Base-by-base conservation (phyloP, 2,113 vertebrate species). In the Morone saxatilis region DNA sequence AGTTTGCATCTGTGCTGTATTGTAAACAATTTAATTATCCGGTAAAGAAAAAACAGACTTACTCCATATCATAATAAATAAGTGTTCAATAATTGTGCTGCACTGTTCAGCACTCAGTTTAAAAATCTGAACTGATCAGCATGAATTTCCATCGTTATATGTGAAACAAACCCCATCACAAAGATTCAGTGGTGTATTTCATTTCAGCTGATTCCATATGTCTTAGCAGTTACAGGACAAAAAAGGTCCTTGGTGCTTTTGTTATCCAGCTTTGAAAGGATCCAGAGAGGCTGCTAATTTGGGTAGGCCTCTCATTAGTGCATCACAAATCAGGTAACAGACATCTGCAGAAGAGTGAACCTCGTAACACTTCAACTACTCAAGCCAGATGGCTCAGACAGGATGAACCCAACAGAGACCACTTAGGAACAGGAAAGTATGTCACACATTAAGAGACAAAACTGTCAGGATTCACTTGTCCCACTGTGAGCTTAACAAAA, bases 311-410 rank as follows among this genome's bases (percentile, higher is more conserved):
- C 83, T 89, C 76, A 84, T 88, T 78, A 79, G 76, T 20, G 65
- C 50, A 53, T 36, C 71, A 73, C 54, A 83, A 68, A 85, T 76
- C 85, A 80, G 72, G 70, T 78, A 85, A 80, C 71, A 78, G 80
- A 54, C 84, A 85, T 85, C 86, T 84, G 76, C 74, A 82, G 73
- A 59, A 61, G 74, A 84, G 60, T 69, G 71, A 76, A 88, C 77
- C 60, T 74, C 43, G 40, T 54, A 87, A 84, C 78, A 86, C 54
- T 81, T 80, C 61, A 60, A 56, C 76, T 69, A 10, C 72, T 89
- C 60, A 69, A 68, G 54, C 76, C 91, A 91, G 89, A 89, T 91
- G 89, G 87, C 71, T 71, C 72, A 65, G 72, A 83, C 73, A 48
- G 67, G 56, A 84, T 22, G 53, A 78, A 71, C 65, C 68, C 81